Evolutionary conservation across 2,888 invertebrate species (phyloP), one percentile per base, ranked within the genome.

Genomic region (Escarpia spicata): DNA sequence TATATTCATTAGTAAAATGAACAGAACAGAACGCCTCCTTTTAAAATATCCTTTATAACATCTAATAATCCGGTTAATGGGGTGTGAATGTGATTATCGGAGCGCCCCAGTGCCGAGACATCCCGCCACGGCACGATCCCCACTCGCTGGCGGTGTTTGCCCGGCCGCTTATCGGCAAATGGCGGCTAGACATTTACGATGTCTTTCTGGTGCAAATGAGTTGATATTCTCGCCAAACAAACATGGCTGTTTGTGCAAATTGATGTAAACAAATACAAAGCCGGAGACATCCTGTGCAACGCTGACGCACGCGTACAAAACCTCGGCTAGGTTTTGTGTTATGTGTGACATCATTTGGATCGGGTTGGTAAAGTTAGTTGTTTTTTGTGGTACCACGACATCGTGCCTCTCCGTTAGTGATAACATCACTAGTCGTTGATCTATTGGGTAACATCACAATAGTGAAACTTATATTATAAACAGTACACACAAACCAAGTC

Each of bases 181-280:
- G 75, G 75, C 75, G 19, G 26, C 75, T n/a, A 75, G 75, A 75
- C 75, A 75, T 75, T 75, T 75, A 75, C 75, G 75, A 75, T 19
- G 0, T 75, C 75, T 26, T 75, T 26, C 10, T 75, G 26, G 75
- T 26, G 75, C 19, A 75, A 75, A 52, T 15, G 9, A 52, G 52
- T n/a, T 75, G 75, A 75, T 75, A 75, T 75, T 75, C 75, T 75
- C n/a, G n/a, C 75, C 75, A 75, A 75, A 75, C 75, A 75, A 75
- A 75, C 75, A 75, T 26, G 26, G 26, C 75, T n/a, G 6, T 75
- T 75, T 75, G 60, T 60, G 60, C 15, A 19, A 60, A 60, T 26
- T 60, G 60, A 75, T n/a, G 75, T 75, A 75, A 75, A 75, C 75
- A 26, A 75, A n/a, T 19, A 75, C 75, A 26, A 75, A 26, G 19